Evolutionary conservation across 2,888 invertebrate species (phyloP).

Genomic region (Polydrusus cervinus): DNA sequence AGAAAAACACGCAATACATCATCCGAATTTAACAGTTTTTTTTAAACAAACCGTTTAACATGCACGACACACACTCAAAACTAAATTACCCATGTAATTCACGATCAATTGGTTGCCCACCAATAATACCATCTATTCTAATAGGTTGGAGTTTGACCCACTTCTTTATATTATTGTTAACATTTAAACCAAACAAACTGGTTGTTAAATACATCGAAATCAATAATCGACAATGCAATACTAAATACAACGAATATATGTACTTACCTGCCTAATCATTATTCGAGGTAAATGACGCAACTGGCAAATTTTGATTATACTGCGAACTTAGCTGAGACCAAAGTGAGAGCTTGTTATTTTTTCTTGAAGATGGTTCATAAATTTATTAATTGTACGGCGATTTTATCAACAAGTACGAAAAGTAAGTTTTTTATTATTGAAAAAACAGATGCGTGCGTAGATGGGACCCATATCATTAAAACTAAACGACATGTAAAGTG

Average conservation of each 20-base stretch:
- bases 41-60: constrained; percentile 30
- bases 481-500: too few relatives aligned
- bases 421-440: too few relatives aligned
- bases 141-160: constrained; percentile 51
- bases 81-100: constrained; percentile 45
- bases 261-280: background rate
- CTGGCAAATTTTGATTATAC: background rate
- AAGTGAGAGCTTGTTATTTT: too few relatives aligned
- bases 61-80: constrained; percentile 39
- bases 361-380: too few relatives aligned
- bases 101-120: constrained; percentile 36
- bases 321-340: too few relatives aligned
- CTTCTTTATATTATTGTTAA: constrained; percentile 50
- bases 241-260: constrained; percentile 25
- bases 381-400: too few relatives aligned
- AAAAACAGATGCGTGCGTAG: too few relatives aligned
- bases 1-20: constrained; percentile 1
- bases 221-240: constrained; percentile 38
- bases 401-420: too few relatives aligned
- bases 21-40: constrained; percentile 11
- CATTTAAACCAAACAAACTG: constrained; percentile 44
- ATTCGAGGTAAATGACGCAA: constrained; percentile 3
- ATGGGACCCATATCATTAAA: too few relatives aligned
- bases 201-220: constrained; percentile 30
- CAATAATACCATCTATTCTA: constrained; percentile 33